Conservation (phyloP, 2,888 invertebrate species). For the Liodrosophila aerea region DNA sequence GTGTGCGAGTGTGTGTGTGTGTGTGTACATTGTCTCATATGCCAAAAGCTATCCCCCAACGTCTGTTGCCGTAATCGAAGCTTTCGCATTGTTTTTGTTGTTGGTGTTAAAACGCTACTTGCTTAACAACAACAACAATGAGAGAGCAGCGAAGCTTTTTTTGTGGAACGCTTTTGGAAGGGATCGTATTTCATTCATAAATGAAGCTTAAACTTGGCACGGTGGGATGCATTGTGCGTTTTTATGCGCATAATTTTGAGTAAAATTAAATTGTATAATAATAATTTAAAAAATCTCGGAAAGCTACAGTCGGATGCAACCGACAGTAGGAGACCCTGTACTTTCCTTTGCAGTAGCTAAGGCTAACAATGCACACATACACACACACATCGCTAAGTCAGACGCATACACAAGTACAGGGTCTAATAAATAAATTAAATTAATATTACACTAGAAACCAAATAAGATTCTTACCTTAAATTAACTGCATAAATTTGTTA, state of each 20-base stretch:
- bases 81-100: constrained; percentile 35
- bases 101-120: constrained; percentile 60
- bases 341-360: too few species aligned
- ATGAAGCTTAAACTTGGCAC: constrained; percentile 41
- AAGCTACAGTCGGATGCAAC: too few species aligned
- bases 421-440: too few species aligned
- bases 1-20: constrained; percentile 7
- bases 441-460: too few species aligned
- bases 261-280: too few species aligned
- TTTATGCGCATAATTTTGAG: neutral
- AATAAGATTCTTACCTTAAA: too few species aligned
- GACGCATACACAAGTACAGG: too few species aligned
- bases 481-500: too few species aligned
- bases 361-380: too few species aligned
- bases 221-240: constrained; percentile 19
- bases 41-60: constrained; percentile 42
- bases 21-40: constrained; percentile 57
- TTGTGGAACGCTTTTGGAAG: constrained; percentile 33
- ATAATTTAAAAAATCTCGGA: too few species aligned
- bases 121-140: constrained; percentile 52
- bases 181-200: constrained; percentile 70
- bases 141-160: constrained; percentile 37
- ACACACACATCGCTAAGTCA: too few species aligned
- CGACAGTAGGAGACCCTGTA: too few species aligned
- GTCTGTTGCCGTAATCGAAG: constrained; percentile 60